Evolutionary conservation across 2,888 invertebrate genomes (phyloP), one percentile per base, ranked within the genome.

Genomic region (Erynnis tages): DNA sequence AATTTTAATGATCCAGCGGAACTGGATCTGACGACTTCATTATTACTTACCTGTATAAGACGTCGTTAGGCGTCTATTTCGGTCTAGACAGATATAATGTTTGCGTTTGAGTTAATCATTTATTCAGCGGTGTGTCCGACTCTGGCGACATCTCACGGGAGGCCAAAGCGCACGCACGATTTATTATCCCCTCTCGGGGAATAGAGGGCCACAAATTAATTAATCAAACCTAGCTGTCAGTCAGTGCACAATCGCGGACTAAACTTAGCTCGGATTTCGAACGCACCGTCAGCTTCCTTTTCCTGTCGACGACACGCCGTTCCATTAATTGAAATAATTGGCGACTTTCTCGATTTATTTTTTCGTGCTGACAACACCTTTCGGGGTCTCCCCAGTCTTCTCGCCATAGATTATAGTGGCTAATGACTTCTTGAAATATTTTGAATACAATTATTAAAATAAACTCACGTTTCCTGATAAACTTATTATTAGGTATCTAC

Each of bases 311-410:
- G 66, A 71, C 66, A 71, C 69, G 76, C 79, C 82, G 80, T 82
- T 79, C 65, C 82, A 84, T 88, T 86, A 85, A 87, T 85, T 85
- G 86, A 82, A 79, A 82, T 87, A 87, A 87, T 88, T 88, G 86
- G 84, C 85, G 80, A 73, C 68, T 68, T 69, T 71, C 63, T 64
- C 59, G 67, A 72, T 77, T 77, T 79, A 71, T 79, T 82, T 79
- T 82, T 83, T 79, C 66, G 71, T 73, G 79, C 65, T 79, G 83
- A 83, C 82, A 83, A 79, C 80, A 75, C 67, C 63, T 61, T 64
- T 69, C 69, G 70, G 63, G 76, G 67, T 62, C 47, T 52, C 46
- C 49, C 54, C n/a, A n/a, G n/a, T n/a, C n/a, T n/a, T n/a, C n/a
- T 34, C 41, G 43, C 45, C 46, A 37, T 48, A 57, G 37, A 61